phyloP scores from a whole-genome alignment of 2,888 invertebrate genomes.

The Meganola albula region DNA sequence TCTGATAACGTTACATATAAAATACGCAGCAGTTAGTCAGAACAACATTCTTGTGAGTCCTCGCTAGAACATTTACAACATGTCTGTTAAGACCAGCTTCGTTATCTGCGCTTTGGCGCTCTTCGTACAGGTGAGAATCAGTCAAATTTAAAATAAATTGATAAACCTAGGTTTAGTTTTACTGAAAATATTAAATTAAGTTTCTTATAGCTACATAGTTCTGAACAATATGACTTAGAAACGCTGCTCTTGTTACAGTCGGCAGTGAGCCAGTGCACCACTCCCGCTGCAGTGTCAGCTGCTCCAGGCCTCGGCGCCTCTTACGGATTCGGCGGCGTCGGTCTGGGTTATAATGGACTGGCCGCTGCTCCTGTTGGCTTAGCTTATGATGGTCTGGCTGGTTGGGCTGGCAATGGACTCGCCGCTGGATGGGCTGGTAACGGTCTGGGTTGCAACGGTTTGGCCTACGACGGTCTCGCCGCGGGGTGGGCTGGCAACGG shows the following conservation, averaged over 20 bases:
- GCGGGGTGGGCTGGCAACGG: background rate
- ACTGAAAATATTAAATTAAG: too few species aligned
- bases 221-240: too few species aligned
- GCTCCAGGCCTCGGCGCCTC: too few species aligned
- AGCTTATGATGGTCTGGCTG: background rate
- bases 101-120: conserved; percentile 18
- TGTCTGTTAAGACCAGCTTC: conserved; percentile 15
- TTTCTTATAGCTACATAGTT: too few species aligned
- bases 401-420: background rate
- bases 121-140: conserved; percentile 16
- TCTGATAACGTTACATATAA: conserved; percentile 8
- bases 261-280: too few species aligned
- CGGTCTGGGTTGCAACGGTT: too few species aligned
- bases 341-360: conserved; percentile 5
- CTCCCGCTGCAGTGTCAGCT: too few species aligned
- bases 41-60: conserved; percentile 11
- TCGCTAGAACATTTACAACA: conserved; percentile 7
- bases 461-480: conserved; percentile 7
- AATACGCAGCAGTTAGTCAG: conserved; percentile 3
- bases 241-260: too few species aligned
- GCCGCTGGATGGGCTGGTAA: conserved; percentile 7
- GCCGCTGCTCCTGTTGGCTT: conserved; percentile 1
- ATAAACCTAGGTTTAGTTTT: too few species aligned
- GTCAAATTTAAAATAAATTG: too few species aligned
- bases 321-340: too few species aligned